Conservation (phyloP, 2,888 invertebrate species). For the Andrena fulva region DNA sequence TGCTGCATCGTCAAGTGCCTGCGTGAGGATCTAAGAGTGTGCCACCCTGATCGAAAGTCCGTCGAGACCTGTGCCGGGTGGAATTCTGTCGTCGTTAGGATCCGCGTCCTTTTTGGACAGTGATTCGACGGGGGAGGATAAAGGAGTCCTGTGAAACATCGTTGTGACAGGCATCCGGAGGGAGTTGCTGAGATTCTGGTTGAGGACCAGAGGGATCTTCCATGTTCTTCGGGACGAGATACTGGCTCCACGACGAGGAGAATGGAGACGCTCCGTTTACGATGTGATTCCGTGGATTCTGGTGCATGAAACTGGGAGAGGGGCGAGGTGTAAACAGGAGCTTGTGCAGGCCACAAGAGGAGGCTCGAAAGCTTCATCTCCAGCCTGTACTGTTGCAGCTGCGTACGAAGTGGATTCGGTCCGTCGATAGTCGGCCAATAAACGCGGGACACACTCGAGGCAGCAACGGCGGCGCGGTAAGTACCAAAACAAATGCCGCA, state of each 20-base stretch:
- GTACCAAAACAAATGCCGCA: slow-evolving; percentile 53
- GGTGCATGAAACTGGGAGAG: not conserved
- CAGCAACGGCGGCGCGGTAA: slow-evolving; percentile 41
- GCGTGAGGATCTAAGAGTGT: slow-evolving; percentile 38
- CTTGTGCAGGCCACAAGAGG: not conserved
- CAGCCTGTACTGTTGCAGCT: slow-evolving; percentile 41
- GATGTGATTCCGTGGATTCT: not conserved
- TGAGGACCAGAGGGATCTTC: not conserved
- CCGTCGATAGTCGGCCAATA: slow-evolving; percentile 42
- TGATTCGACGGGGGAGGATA: no score
- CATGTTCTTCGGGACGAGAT: not conserved
- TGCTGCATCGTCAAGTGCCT: slow-evolving; percentile 31
- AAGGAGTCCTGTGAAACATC: no score
- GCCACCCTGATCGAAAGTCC: not conserved
- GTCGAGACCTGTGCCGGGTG: not conserved
- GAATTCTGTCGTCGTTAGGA: not conserved
- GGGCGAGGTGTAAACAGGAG: slow-evolving; percentile 22
- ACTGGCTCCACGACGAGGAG: not conserved
- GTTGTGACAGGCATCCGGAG: no score
- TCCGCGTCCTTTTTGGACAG: not conserved
- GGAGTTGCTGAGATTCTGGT: no score
- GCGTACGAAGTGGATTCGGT: slow-evolving; percentile 28
- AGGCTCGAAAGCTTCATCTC: not conserved
- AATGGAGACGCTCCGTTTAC: not conserved
- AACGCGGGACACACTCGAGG: slow-evolving; percentile 13